phyloP scores from a whole-genome alignment of 2,797 vertebrate species.

The Acrossocheilus fasciatus region DNA sequence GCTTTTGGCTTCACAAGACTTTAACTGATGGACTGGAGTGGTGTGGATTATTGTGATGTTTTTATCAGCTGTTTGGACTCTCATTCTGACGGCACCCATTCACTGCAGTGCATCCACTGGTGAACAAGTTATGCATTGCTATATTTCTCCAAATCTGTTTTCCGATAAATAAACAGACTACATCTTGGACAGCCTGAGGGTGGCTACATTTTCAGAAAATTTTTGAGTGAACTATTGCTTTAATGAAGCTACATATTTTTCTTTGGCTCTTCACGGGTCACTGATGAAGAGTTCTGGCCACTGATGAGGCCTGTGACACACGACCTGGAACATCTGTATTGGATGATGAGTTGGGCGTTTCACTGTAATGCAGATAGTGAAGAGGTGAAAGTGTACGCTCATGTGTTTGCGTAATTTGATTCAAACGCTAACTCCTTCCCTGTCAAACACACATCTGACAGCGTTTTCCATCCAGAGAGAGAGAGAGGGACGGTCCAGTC shows the following conservation, averaged over 20 bases:
- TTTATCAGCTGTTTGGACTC: neutral
- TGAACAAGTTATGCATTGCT: neutral
- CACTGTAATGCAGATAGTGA: neutral
- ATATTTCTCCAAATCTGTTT: neutral
- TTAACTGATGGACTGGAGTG: neutral
- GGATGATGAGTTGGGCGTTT: neutral
- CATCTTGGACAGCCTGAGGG: neutral
- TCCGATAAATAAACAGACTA: neutral
- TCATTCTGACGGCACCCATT: neutral
- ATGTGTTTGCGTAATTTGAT: conserved; percentile 37
- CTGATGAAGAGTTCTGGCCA: neutral
- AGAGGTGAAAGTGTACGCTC: conserved; percentile 11
- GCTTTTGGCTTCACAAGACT: neutral
- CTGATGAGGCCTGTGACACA: neutral
- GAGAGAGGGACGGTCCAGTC: conserved; percentile 28
- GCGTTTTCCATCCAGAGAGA: conserved; percentile 35
- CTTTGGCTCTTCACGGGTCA: neutral
- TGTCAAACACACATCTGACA: conserved; percentile 43
- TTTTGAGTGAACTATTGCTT: neutral
- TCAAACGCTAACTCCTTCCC: neutral
- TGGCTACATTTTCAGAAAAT: neutral
- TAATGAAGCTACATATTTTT: neutral
- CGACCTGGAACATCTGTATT: conserved; percentile 12
- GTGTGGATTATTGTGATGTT: neutral
- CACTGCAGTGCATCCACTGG: neutral